Evolutionary conservation across 53 echinoderm and acorn worm species (phyloP), one percentile per base, ranked within the genome.

Genomic region (Mesocentrotus franciscanus): DNA sequence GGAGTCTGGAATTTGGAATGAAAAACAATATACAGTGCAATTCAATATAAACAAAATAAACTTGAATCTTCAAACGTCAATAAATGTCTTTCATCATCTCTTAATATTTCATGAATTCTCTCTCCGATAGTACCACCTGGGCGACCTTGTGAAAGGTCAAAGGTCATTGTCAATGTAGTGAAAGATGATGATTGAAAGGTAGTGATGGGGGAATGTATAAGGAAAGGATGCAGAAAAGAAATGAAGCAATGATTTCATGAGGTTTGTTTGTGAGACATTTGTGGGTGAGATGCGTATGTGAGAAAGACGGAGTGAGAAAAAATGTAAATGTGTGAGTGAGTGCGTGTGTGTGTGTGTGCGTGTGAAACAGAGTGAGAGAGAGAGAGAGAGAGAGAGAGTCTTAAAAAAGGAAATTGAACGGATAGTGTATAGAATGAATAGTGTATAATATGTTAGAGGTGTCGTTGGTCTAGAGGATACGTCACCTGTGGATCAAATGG

Each of bases 151-250:
- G 22, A 81, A 42, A 81, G 81, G 81, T 81, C 81, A 42, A 42
- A 81, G 81, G 33, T 32, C 76, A 76, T 76, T 76, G 76, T 42
- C 81, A 81, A 27, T 81, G 81, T 81, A 18, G 81, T 39, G 81
- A 42, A 81, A 81, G 42, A 81, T 81, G 81, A 81, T 39, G 81
- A 81, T 81, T 81, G 81, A 81, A 42, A 17, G 81, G 81, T 64
- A 81, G 27, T 20, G 2, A n/a, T 72, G 27, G 27, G 29, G 72
- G 27, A 64, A 1, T 15, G 64, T 64, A 7, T n/a, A 64, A 18
- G 18, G 20, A 64, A 64, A 18, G 17, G 64, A 15, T 64, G 20
- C 16, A 14, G 11, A 12, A 64, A 64, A 64, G 20, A 20, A 18
- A 14, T 64, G 64, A 11, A 64, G 16, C 64, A 0, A 5, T 4